Base-by-base conservation (phyloP, 2,888 invertebrate genomes). In the Brenthis daphne region DNA sequence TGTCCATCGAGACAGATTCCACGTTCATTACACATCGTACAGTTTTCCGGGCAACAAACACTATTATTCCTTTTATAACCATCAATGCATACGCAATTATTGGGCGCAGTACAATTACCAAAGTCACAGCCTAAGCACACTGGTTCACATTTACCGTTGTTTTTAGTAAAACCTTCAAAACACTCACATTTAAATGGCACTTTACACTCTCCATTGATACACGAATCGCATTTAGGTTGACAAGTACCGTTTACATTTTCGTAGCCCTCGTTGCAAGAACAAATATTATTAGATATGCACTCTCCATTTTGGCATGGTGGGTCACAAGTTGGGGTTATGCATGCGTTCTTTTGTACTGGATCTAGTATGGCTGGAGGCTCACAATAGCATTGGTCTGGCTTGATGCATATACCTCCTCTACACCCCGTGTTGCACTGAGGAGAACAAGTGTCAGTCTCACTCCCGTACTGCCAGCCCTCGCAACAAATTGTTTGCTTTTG, bases 101-200 rank as follows among this genome's bases (percentile, higher is more conserved):
- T 14, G 74, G 94, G 93, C 8, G 76, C 79, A 3, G 76, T 64
- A 69, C 91, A 90, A 2, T 72, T 58, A 2, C 87, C 87, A 64
- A 88, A 82, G 6, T 68, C 58, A 74, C 89, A 88, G 3, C 76
- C 77, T 37, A 72, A 66, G 73, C 87, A 87, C 2, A 68, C 56
- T 8, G 86, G 84, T 6, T 67, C 60, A 69, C 87, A 85, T 47
- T 56, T 72, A n/a, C 72, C 76, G 6, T 74, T 70, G 11, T 48
- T 47, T 69, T 87, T 86, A 11, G 84, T 79, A 76, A 89, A 95
- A 0, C 95, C 95, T 3, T 83, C 76, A 24, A 88, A 83, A 76
- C 96, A 96, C 37, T 82, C 87, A 80, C 96, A 96, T 2, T 89
- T 84, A 58, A 94, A 94, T 0, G 95, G 95, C 0, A 93, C 93